Conservation (phyloP, 1,140 invertebrate species). For the Atta texana region DNA sequence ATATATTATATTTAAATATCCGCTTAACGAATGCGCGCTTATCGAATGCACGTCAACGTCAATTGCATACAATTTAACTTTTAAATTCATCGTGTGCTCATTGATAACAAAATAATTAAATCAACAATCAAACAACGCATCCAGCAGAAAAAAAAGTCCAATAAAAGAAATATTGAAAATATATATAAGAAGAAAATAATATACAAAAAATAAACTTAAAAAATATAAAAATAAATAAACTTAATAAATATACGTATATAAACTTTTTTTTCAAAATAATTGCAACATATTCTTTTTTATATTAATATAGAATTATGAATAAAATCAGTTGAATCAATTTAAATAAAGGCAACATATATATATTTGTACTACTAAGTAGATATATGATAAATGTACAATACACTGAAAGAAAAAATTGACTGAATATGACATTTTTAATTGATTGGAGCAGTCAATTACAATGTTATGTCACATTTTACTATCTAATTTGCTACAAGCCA, state of each 20-base stretch:
- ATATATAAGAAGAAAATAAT: background rate
- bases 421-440: too few relatives aligned
- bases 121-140: background rate
- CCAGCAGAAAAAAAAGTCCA: background rate
- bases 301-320: background rate
- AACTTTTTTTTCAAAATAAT: slow-evolving; percentile 4
- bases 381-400: background rate
- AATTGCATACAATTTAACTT: slow-evolving; percentile 35
- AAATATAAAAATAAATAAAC: background rate
- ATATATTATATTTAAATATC: background rate
- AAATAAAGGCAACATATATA: background rate
- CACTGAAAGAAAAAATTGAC: background rate
- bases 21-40: slow-evolving; percentile 12
- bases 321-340: background rate
- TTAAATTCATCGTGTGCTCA: background rate
- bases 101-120: slow-evolving; percentile 34
- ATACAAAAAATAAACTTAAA: background rate
- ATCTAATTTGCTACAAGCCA: too few relatives aligned
- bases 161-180: background rate
- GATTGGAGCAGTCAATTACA: too few relatives aligned
- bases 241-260: too few relatives aligned
- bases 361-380: background rate
- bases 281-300: background rate
- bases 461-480: too few relatives aligned
- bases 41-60: slow-evolving; percentile 4